Percentiles rank a stretch among this genome's conserved stretches.
Conservation (phyloP, 2,888 invertebrate species). For the Ichneumoninae sp. region DNA sequence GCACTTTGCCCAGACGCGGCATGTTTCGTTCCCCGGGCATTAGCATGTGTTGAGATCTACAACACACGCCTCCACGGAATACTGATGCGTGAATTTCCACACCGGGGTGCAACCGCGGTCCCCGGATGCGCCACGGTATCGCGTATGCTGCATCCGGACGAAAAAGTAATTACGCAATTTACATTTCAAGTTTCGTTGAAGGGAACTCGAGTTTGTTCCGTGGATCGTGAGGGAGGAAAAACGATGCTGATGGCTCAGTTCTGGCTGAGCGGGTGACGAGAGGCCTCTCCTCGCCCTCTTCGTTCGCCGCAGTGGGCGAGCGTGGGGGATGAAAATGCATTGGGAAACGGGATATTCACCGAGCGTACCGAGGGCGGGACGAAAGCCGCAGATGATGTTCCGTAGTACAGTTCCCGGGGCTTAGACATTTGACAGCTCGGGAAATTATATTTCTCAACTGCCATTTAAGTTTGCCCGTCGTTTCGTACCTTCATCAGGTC, state of each 20-base stretch:
- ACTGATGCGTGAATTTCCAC: slow-evolving; percentile 6
- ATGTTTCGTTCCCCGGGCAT: slow-evolving; percentile 1
- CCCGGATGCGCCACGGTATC: background rate
- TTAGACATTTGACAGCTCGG: slow-evolving; percentile 81
- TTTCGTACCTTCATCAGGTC: slow-evolving; percentile 74
- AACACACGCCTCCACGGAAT: slow-evolving; percentile 7
- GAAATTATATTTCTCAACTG: slow-evolving; percentile 83
- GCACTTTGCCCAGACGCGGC: background rate
- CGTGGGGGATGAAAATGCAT: background rate
- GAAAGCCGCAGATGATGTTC: slow-evolving; percentile 69
- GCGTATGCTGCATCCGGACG: slow-evolving; percentile 31
- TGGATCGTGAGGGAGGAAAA: slow-evolving; percentile 29
- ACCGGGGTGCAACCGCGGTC: background rate
- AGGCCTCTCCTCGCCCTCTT: background rate
- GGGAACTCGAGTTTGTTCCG: slow-evolving; percentile 2
- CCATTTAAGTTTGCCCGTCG: slow-evolving; percentile 80
- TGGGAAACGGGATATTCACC: slow-evolving; percentile 7
- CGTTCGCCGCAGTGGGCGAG: background rate
- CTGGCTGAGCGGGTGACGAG: slow-evolving; percentile 10
- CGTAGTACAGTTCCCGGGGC: slow-evolving; percentile 73
- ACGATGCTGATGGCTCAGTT: slow-evolving; percentile 27
- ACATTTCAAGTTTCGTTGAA: slow-evolving; percentile 73
- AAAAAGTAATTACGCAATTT: slow-evolving; percentile 76
- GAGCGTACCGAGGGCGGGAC: slow-evolving; percentile 54
- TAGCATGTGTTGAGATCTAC: slow-evolving; percentile 26